A percentile compares a stretch with the other conserved stretches of the same genome.
Conservation (phyloP, 2,797 vertebrate genomes). For the Leuciscus waleckii region DNA sequence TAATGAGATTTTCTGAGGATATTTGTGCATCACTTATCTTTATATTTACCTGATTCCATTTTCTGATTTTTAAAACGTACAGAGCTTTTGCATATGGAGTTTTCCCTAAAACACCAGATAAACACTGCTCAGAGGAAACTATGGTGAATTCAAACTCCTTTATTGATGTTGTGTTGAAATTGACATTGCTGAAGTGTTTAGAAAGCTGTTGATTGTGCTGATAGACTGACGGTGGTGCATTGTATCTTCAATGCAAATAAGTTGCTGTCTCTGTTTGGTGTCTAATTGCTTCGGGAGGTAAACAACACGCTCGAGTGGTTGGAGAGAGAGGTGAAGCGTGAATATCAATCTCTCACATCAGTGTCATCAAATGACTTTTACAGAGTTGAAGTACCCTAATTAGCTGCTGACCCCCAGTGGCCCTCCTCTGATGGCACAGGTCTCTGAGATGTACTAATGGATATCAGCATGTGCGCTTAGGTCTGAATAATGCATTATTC, state of each 20-base stretch:
- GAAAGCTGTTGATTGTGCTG: constrained; percentile 43
- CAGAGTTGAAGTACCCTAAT: constrained; percentile 74
- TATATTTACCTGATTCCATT: neutral
- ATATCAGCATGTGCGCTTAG: constrained; percentile 64
- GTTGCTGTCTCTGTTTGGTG: constrained; percentile 60
- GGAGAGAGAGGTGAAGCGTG: constrained; percentile 80
- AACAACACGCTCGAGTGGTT: constrained; percentile 80
- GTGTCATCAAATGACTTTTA: constrained; percentile 83
- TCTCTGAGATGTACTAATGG: constrained; percentile 61
- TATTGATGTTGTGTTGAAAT: constrained; percentile 34
- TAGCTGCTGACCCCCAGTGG: constrained; percentile 66
- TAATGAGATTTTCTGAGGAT: neutral
- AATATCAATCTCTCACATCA: constrained; percentile 85
- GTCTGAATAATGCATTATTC: constrained; percentile 55
- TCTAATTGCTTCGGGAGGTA: constrained; percentile 83
- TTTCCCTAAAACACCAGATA: constrained; percentile 8
- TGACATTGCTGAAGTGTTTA: constrained; percentile 46
- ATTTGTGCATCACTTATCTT: constrained; percentile 4
- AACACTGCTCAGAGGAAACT: constrained; percentile 26
- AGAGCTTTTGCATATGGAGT: neutral
- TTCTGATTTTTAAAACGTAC: neutral
- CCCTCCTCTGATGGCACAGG: constrained; percentile 45
- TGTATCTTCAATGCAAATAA: constrained; percentile 48
- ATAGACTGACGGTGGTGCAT: neutral
- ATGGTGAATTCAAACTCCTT: constrained; percentile 26